These are phyloP conservation scores for Seriola rivoliana DNA, from an alignment of 2,113 vertebrate genomes.

Conservation along the genomic window DNA sequence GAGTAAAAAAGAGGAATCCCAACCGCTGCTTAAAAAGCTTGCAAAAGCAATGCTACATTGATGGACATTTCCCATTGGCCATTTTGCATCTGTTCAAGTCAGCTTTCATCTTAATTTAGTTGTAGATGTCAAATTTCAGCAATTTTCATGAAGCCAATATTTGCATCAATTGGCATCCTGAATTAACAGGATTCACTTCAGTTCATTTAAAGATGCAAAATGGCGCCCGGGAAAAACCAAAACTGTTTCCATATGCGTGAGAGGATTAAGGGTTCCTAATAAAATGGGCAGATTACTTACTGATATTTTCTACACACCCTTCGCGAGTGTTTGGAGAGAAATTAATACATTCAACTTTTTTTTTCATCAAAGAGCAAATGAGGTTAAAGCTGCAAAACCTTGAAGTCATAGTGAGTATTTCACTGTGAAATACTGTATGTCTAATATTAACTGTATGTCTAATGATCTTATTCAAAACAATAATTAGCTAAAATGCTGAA, in stretches of 20 bases:
- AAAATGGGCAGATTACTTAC: conserved; percentile 85
- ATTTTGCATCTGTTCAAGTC: conserved; percentile 68
- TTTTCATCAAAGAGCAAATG: conserved; percentile 57
- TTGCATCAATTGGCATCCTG: conserved; percentile 1
- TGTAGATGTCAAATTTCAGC: background rate
- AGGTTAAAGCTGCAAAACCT: conserved; percentile 9
- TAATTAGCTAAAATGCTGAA: background rate
- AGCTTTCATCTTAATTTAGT: conserved; percentile 16
- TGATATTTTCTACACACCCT: conserved; percentile 91
- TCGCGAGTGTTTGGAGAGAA: conserved; percentile 90
- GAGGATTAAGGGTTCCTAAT: conserved; percentile 44
- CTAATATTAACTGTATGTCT: background rate
- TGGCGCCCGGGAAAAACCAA: conserved; percentile 55
- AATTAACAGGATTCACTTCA: background rate
- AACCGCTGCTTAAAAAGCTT: conserved; percentile 46
- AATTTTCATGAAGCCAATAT: conserved; percentile 2
- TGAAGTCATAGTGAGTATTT: background rate
- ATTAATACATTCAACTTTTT: conserved; percentile 86
- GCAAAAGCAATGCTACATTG: conserved; percentile 58
- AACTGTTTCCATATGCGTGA: conserved; percentile 53
- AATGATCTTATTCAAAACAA: background rate
- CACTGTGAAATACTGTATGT: background rate
- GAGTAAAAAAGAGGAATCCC: conserved; percentile 36
- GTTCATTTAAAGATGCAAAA: conserved; percentile 68
- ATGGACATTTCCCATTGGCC: conserved; percentile 55